Evolutionary conservation across 2,113 vertebrate genomes (phyloP).

Genomic region (Vireo altiloquus): DNA sequence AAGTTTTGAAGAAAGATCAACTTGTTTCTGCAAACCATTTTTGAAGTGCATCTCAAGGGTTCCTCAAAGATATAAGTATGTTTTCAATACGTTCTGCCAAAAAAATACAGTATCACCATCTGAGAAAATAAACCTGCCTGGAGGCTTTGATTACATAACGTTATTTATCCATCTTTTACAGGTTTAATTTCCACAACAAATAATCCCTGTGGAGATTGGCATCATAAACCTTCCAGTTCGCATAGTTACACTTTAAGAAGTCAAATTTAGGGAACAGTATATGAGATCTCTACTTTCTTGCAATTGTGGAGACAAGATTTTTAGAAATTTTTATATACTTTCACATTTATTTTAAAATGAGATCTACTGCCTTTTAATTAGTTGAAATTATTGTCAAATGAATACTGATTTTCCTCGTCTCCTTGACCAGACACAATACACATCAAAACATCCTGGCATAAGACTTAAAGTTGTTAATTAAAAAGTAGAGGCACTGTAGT

Average conservation of each 20-base stretch:
- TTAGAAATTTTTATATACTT: background rate
- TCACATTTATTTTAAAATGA: background rate
- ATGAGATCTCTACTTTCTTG: background rate
- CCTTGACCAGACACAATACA: background rate
- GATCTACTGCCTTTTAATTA: background rate
- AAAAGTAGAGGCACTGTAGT: background rate
- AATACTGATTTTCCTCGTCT: background rate
- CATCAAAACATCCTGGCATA: background rate
- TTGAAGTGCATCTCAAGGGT: background rate
- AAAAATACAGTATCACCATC: background rate
- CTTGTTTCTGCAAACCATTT: background rate
- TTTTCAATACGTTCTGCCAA: background rate
- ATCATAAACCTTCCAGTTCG: background rate
- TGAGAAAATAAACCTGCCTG: background rate
- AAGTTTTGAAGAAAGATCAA: background rate
- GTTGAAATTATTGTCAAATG: background rate
- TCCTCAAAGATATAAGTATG: background rate
- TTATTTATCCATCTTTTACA: background rate
- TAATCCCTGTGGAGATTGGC: background rate
- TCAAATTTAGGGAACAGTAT: background rate
- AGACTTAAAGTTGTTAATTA: background rate
- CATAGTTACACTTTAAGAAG: background rate
- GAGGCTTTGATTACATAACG: background rate
- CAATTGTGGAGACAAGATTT: background rate
- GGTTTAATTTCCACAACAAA: background rate